These are phyloP conservation scores for Galemys pyrenaicus DNA, from an alignment of 2,113 vertebrate genomes.

Conservation along the genomic window DNA sequence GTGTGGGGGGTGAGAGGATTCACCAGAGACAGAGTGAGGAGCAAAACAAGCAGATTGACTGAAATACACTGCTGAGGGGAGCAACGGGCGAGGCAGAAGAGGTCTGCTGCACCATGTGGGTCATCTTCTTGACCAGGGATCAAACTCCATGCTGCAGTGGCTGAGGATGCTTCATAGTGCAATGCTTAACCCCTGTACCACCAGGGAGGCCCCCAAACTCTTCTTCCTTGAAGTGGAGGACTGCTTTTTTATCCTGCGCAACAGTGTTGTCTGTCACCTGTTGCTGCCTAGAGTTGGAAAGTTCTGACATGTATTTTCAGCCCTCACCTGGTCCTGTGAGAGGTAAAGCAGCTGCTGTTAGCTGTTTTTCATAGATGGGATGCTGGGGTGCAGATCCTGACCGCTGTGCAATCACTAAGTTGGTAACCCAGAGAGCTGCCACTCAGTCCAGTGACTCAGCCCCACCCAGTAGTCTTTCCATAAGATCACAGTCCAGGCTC, in stretches of 20 bases:
- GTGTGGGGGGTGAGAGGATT: too few relatives aligned
- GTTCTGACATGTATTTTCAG: accelerated
- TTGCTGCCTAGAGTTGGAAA: not conserved
- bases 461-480: not conserved
- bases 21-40: too few relatives aligned
- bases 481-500: not conserved
- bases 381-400: not conserved
- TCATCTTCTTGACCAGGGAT: too few relatives aligned
- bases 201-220: too few relatives aligned
- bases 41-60: too few relatives aligned
- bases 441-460: not conserved
- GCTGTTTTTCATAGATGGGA: not conserved
- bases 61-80: too few relatives aligned
- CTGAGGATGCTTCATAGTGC: too few relatives aligned
- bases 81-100: too few relatives aligned
- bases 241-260: not conserved
- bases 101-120: too few relatives aligned
- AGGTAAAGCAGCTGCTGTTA: not conserved
- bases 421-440: not conserved
- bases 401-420: too few relatives aligned
- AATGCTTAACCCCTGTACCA: too few relatives aligned
- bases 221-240: not conserved
- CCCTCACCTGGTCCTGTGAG: not conserved
- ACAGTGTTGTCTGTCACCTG: not conserved
- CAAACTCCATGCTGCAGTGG: too few relatives aligned